These are phyloP conservation scores for Tokudaia muenninki DNA, from an alignment of 2,797 vertebrate species.

Conservation along the genomic window DNA sequence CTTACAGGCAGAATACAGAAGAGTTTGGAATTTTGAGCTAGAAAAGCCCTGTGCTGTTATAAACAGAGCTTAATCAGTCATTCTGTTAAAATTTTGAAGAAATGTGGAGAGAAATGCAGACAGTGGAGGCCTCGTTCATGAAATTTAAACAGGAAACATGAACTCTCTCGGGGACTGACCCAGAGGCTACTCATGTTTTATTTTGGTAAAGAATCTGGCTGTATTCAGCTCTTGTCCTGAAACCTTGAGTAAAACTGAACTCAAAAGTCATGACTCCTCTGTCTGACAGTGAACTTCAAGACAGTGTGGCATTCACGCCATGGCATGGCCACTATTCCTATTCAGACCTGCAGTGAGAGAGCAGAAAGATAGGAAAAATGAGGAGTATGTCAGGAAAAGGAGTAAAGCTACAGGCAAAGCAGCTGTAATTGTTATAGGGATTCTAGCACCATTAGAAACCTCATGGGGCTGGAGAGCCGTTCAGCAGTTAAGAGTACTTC, in stretches of 20 bases:
- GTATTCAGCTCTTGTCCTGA: neutral
- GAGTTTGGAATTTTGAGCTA: neutral
- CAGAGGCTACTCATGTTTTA: neutral
- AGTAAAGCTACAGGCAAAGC: neutral
- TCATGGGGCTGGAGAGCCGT: neutral
- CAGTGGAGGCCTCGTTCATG: neutral
- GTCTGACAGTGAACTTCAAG: neutral
- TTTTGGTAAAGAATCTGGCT: neutral
- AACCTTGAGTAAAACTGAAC: neutral
- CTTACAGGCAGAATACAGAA: neutral
- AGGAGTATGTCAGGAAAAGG: neutral
- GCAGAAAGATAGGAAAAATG: neutral
- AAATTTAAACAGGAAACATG: neutral
- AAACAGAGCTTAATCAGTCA: neutral
- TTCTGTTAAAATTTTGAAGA: neutral
- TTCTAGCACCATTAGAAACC: neutral
- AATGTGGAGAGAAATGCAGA: neutral
- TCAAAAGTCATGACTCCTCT: neutral
- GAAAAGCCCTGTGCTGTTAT: neutral
- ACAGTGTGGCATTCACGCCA: neutral
- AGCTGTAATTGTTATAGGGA: neutral
- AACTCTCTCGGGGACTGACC: neutral
- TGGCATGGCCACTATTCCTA: neutral
- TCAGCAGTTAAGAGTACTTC: neutral
- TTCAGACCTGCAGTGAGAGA: neutral